Percentiles rank a stretch among this genome's conserved stretches.
Evolutionary conservation across 30 jellyfish, hydroid and myxozoan genomes (phyloP).

Genomic region (Aurelia aurita): DNA sequence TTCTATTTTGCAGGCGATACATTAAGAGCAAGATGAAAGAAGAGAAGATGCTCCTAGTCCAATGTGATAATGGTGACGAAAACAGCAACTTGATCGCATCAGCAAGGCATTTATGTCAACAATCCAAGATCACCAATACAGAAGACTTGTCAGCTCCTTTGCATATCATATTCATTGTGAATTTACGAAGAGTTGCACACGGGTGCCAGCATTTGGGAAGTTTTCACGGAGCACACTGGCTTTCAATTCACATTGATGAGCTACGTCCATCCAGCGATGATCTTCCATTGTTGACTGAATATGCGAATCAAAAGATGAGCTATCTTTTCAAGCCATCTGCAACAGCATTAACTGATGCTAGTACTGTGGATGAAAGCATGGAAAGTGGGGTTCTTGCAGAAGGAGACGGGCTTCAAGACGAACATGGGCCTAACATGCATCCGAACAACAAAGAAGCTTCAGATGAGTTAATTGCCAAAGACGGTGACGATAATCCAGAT

Average conservation of each 20-base stretch:
- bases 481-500: too few relatives aligned
- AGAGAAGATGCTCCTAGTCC: conserved; percentile 53
- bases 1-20: conserved; percentile 34
- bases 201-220: conserved; percentile 64
- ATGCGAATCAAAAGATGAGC: conserved; percentile 51
- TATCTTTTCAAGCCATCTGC: conserved; percentile 24
- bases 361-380: too few relatives aligned
- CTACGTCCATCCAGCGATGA: conserved; percentile 69
- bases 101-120: conserved; percentile 74
- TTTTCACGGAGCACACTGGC: conserved; percentile 73
- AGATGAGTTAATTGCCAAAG: too few relatives aligned
- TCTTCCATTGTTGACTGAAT: conserved; percentile 60
- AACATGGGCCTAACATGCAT: too few relatives aligned
- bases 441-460: too few relatives aligned
- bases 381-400: too few relatives aligned
- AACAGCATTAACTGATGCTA: not conserved
- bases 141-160: not conserved
- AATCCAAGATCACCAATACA: conserved; percentile 19
- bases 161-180: conserved; percentile 47
- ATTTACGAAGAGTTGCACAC: conserved; percentile 44
- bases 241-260: conserved; percentile 80
- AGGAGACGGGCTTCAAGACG: too few relatives aligned
- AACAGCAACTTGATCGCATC: conserved; percentile 70
- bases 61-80: conserved; percentile 69
- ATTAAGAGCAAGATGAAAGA: conserved; percentile 9